Percentiles rank a stretch among this genome's conserved stretches.
Evolutionary conservation across 2,888 invertebrate genomes (phyloP).

Genomic region (Bellardia bayeri): DNA sequence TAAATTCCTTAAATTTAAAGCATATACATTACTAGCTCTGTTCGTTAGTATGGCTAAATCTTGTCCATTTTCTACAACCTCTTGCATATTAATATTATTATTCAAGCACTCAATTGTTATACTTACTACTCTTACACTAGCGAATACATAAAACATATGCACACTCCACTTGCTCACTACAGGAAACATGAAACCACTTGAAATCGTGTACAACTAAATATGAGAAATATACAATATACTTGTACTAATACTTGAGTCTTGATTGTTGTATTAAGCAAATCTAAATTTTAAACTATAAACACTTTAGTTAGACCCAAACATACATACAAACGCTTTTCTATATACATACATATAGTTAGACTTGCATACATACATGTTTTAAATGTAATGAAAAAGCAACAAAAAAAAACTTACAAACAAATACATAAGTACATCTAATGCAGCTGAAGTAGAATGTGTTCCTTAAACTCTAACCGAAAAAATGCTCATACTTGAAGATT

Average conservation of each 20-base stretch:
- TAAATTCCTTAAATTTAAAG: too few relatives aligned
- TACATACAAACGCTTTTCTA: neutral
- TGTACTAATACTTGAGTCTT: constrained; percentile 61
- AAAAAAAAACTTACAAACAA: neutral
- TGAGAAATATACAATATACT: constrained; percentile 5
- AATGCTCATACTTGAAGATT: neutral
- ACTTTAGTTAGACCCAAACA: constrained; percentile 10
- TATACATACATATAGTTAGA: neutral
- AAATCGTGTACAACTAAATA: neutral
- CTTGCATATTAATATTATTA: constrained; percentile 23
- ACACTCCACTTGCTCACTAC: neutral
- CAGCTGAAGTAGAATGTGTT: neutral
- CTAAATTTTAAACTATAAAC: constrained; percentile 51
- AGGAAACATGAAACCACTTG: constrained; percentile 35
- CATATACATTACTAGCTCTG: too few relatives aligned
- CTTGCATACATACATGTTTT: neutral
- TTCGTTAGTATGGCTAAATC: neutral
- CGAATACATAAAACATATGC: constrained; percentile 14
- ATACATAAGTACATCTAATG: neutral
- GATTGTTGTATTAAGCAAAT: constrained; percentile 71
- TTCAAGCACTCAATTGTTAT: constrained; percentile 45
- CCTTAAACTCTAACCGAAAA: constrained; percentile 15
- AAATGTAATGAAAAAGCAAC: neutral
- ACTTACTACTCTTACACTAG: neutral
- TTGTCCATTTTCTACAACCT: constrained; percentile 16